phyloP scores from a whole-genome alignment of 2,113 vertebrate species.

The Mastomys natalensis region DNA sequence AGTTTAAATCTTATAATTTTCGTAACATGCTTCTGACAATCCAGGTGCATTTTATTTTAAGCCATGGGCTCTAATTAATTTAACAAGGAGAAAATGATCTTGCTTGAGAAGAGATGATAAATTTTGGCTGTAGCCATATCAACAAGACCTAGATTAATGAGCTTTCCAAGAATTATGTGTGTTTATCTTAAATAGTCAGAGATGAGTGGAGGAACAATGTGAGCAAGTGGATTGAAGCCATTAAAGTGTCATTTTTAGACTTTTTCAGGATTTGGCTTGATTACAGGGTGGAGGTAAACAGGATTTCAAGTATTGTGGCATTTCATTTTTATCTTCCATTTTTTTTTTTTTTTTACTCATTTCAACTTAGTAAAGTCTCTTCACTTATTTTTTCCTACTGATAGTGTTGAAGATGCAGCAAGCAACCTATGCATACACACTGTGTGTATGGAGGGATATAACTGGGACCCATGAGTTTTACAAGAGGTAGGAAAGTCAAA shows the following conservation, averaged over 20 bases:
- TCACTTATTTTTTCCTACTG: not conserved
- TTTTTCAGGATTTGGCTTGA: constrained; percentile 38
- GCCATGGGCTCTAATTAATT: constrained; percentile 22
- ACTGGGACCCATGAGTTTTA: not conserved
- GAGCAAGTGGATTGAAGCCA: not conserved
- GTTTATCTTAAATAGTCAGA: constrained; percentile 64
- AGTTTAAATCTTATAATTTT: constrained; percentile 57
- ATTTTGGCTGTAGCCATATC: constrained; percentile 64
- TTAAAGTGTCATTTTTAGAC: constrained; percentile 48
- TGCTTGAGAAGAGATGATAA: constrained; percentile 65
- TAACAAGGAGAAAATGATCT: constrained; percentile 48
- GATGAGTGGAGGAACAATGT: constrained; percentile 7
- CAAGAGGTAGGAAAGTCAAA: not conserved
- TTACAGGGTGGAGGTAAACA: constrained; percentile 24
- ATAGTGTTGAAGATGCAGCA: not conserved
- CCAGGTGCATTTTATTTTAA: constrained; percentile 59
- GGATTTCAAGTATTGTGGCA: constrained; percentile 35
- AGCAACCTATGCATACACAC: not conserved
- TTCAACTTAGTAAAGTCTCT: not conserved
- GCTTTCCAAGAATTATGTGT: constrained; percentile 59
- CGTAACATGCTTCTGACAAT: constrained; percentile 59
- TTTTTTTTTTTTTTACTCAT: not conserved
- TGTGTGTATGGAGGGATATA: not conserved
- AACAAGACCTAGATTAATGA: constrained; percentile 54
- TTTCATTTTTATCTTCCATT: constrained; percentile 3